Conservation (phyloP, 2,113 vertebrate species). For the Ifrita kowaldi region DNA sequence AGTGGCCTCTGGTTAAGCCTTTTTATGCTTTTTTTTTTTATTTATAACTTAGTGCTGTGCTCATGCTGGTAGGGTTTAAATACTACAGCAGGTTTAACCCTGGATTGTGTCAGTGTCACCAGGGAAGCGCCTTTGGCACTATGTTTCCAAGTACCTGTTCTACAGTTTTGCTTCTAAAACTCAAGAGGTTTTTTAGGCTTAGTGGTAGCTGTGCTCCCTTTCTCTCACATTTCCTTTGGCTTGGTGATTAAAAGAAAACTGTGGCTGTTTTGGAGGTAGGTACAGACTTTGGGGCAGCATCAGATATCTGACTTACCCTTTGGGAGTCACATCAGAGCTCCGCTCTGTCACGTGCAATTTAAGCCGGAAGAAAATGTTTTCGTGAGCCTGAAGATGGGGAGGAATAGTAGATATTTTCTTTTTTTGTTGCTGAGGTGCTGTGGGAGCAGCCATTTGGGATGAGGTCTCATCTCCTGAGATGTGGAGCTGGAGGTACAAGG, state of each 20-base stretch:
- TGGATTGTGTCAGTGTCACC: accelerated
- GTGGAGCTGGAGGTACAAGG: neutral
- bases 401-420: neutral
- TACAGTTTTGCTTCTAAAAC: neutral
- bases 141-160: neutral
- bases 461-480: neutral
- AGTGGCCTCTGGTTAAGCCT: neutral
- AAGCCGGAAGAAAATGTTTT: neutral
- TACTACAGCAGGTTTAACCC: neutral
- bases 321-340: neutral
- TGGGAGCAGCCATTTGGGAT: neutral
- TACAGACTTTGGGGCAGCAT: neutral
- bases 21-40: neutral
- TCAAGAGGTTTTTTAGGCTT: neutral
- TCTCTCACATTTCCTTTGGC: neutral
- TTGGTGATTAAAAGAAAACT: neutral
- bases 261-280: neutral
- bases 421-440: neutral
- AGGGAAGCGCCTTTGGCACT: neutral
- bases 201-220: neutral
- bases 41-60: neutral
- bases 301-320: neutral
- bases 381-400: neutral
- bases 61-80: neutral
- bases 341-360: neutral